Conservation (phyloP, 2,888 invertebrate species). For the Pristionchus entomophagus region DNA sequence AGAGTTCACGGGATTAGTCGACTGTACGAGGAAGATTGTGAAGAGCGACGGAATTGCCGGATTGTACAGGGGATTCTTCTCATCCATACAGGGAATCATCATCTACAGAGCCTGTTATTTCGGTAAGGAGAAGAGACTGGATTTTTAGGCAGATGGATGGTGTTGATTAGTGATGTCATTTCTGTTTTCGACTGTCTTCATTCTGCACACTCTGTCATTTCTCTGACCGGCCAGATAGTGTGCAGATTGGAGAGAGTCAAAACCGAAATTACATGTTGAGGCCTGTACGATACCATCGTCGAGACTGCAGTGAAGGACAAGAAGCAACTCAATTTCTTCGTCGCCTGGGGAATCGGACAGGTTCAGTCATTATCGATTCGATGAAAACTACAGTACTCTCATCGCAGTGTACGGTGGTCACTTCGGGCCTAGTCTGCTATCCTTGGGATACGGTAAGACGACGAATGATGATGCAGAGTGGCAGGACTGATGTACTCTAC, state of each 20-base stretch:
- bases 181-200: no score
- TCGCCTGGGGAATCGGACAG: constrained; percentile 66
- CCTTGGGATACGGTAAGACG: constrained; percentile 95
- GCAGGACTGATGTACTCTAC: constrained; percentile 89
- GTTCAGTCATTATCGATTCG: not conserved
- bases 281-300: constrained; percentile 94
- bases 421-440: constrained; percentile 82
- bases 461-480: constrained; percentile 99
- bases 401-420: constrained; percentile 54
- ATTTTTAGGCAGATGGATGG: not conserved
- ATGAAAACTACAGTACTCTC: not conserved
- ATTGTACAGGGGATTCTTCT: constrained; percentile 83
- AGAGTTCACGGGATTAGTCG: constrained; percentile 90
- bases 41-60: constrained; percentile 87
- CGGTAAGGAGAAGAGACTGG: constrained; percentile 76
- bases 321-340: constrained; percentile 62
- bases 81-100: constrained; percentile 79
- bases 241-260: no score
- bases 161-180: no score
- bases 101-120: constrained; percentile 95
- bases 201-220: no score
- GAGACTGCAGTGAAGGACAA: constrained; percentile 76
- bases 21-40: constrained; percentile 87
- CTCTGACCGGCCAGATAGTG: no score
- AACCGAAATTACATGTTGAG: no score